Percentiles rank a stretch among this genome's conserved stretches.
These are phyloP conservation scores for Scatophagus argus DNA, from an alignment of 2,113 vertebrate species.

Conservation along the genomic window DNA sequence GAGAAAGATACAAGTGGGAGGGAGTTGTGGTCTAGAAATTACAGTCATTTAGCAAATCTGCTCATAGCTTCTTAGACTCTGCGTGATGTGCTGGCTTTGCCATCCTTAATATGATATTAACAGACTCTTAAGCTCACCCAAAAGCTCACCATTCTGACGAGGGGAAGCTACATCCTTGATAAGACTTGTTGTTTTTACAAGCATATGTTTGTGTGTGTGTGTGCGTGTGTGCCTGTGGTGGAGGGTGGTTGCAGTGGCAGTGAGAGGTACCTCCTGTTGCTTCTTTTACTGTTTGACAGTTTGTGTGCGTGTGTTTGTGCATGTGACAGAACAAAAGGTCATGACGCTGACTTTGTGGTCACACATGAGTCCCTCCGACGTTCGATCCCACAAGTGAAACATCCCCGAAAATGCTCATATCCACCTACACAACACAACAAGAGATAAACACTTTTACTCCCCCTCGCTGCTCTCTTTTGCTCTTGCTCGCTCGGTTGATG, in stretches of 20 bases:
- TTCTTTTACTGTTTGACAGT: constrained; percentile 62
- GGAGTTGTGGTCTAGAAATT: constrained; percentile 5
- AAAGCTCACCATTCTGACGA: background rate
- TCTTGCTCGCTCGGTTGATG: constrained; percentile 58
- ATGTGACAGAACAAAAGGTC: constrained; percentile 77
- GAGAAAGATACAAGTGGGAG: background rate
- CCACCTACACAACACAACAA: constrained; percentile 77
- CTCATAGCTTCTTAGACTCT: constrained; percentile 1
- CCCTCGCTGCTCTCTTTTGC: constrained; percentile 58
- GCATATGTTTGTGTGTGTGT: background rate
- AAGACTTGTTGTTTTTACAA: constrained; percentile 6
- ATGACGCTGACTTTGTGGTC: constrained; percentile 71
- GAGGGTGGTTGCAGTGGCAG: constrained; percentile 41
- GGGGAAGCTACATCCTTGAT: constrained; percentile 40
- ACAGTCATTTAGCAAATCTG: background rate
- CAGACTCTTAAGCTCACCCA: constrained; percentile 19
- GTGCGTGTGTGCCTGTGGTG: constrained; percentile 15
- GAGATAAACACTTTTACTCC: constrained; percentile 76
- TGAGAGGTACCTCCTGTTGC: constrained; percentile 60
- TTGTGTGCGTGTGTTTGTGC: constrained; percentile 51
- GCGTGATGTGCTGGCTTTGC: constrained; percentile 19
- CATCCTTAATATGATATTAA: constrained; percentile 11
- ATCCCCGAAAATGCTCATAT: constrained; percentile 45
- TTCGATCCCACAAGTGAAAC: constrained; percentile 61
- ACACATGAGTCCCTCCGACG: constrained; percentile 60